Percentiles rank a stretch among this genome's conserved stretches.
phyloP scores from a whole-genome alignment of 1,140 invertebrate genomes.

The Caenorhabditis brenneri region DNA sequence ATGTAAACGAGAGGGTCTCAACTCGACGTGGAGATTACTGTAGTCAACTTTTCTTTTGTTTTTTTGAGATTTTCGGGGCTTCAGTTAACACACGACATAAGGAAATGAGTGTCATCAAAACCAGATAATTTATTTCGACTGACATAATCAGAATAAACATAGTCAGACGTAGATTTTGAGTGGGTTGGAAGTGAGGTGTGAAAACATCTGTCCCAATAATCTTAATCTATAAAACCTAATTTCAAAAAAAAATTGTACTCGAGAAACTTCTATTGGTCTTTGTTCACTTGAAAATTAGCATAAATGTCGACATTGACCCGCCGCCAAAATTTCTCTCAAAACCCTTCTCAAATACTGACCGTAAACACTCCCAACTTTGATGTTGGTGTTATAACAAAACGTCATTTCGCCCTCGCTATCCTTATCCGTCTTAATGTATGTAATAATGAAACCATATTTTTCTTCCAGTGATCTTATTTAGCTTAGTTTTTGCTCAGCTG shows the following conservation, averaged over 20 bases:
- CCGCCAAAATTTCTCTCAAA: not conserved
- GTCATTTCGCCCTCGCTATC: slow-evolving; percentile 8
- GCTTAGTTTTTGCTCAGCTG: not conserved
- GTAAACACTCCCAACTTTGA: not conserved
- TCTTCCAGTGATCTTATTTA: not conserved
- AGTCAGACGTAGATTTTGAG: too few relatives aligned
- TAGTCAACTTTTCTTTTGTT: not conserved
- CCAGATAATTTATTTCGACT: not conserved
- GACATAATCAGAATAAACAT: not conserved
- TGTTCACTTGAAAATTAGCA: not conserved
- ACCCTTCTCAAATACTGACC: not conserved
- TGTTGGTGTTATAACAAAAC: not conserved
- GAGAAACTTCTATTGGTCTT: not conserved
- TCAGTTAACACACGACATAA: not conserved
- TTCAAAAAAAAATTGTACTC: not conserved
- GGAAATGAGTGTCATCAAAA: not conserved
- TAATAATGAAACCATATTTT: not conserved
- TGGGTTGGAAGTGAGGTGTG: too few relatives aligned
- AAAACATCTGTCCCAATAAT: too few relatives aligned
- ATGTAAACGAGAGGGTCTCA: too few relatives aligned
- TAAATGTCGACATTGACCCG: not conserved
- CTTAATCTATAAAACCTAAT: too few relatives aligned
- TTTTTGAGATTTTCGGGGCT: too few relatives aligned
- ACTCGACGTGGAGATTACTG: not conserved
- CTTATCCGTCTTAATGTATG: not conserved